phyloP scores from a whole-genome alignment of 2,888 invertebrate species.

The Apamea crenata region DNA sequence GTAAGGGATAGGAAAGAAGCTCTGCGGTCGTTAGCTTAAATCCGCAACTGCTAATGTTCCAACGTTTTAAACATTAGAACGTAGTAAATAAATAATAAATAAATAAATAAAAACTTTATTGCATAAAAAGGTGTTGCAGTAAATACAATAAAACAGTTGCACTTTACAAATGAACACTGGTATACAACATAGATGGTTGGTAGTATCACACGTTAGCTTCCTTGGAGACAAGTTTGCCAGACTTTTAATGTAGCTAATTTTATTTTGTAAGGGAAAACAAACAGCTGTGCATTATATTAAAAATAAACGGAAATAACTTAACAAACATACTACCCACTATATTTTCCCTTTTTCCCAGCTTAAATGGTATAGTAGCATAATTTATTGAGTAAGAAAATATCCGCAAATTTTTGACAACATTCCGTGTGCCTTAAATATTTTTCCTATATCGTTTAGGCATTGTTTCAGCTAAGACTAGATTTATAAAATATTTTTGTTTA shows the following conservation, averaged over 20 bases:
- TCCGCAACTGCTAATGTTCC: slow-evolving; percentile 47
- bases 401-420: neutral
- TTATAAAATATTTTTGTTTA: neutral
- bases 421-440: neutral
- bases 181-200: too few relatives aligned
- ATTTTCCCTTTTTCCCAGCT: neutral
- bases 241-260: neutral
- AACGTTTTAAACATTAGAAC: slow-evolving; percentile 23
- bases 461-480: neutral
- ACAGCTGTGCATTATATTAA: neutral
- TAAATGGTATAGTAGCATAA: neutral
- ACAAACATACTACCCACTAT: neutral
- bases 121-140: too few relatives aligned
- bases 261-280: neutral
- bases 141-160: too few relatives aligned
- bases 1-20: slow-evolving; percentile 36
- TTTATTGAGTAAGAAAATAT: neutral
- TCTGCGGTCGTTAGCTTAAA: slow-evolving; percentile 53
- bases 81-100: too few relatives aligned
- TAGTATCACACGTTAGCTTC: slow-evolving; percentile 23
- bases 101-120: too few relatives aligned
- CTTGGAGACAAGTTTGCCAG: neutral
- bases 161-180: too few relatives aligned
- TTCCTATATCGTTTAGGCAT: neutral
- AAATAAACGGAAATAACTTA: neutral